Evolutionary conservation across 64 coral and sea anemone species (phyloP), one percentile per base, ranked within the genome.

Genomic region (Dendrophyllia cribrosa): DNA sequence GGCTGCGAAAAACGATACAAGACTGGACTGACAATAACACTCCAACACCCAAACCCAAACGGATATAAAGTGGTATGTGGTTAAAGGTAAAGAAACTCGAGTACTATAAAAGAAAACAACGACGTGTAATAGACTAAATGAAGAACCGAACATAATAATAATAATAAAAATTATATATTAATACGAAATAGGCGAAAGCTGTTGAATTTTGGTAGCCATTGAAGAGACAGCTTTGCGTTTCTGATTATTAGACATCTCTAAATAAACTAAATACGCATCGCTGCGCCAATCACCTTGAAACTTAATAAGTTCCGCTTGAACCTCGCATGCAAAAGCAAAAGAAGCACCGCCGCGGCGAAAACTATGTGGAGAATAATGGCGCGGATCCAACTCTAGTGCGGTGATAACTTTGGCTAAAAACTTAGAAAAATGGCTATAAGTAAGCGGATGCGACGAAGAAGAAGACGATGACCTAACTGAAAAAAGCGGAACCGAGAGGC

Each of bases 221-320:
- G 15, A 49, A 47, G 25, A 43, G 6, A 58, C 83, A 21, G 83
- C 66, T 0, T 24, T 46, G 10, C 49, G 60, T 58, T 87, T 87
- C 56, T 87, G 47, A 20, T 46, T 3, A 23, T 45, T 9, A 22
- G 83, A 70, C 67, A 86, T 70, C 68, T 72, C 83, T 51, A 87
- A 53, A 59, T 87, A 87, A 51, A 87, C 85, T 87, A 87, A 87
- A 87, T 74, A 87, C 11, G 85, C 22, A 20, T 87, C 85, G 67
- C 70, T 87, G 15, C 52, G n/a, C 85, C 68, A 87, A 74, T 70
- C 68, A 6, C 84, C 84, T 51, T 87, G 84, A n/a, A 72, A 55
- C 26, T 87, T 87, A 22, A 87, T 87, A 34, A 72, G 70, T 16
- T 72, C 66, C 2, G 61, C 50, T 7, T 60, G 79, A 19, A 86